phyloP scores from a whole-genome alignment of 1,140 invertebrate species.

The Drosophila bifasciata region DNA sequence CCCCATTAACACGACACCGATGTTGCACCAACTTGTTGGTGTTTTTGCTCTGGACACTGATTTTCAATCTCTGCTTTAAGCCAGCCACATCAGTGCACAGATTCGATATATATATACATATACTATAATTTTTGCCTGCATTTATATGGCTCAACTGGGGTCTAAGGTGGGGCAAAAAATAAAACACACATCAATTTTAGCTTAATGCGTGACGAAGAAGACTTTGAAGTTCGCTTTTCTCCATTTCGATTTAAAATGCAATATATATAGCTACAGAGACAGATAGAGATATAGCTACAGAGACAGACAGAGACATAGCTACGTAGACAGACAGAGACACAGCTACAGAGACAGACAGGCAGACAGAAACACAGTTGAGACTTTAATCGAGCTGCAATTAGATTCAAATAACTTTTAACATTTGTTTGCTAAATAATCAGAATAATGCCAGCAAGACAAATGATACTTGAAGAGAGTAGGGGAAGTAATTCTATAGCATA shows the following conservation, averaged over 20 bases:
- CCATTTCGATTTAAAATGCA: constrained; percentile 9
- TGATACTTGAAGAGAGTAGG: no score
- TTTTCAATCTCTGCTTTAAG: constrained; percentile 32
- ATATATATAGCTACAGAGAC: no score
- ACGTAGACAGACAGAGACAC: no score
- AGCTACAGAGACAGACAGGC: no score
- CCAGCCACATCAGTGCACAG: background rate
- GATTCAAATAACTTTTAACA: constrained; percentile 7
- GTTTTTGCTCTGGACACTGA: constrained; percentile 1
- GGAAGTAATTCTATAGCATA: constrained; percentile 19
- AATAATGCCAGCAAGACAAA: background rate
- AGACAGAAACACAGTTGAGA: background rate
- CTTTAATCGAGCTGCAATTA: constrained; percentile 14
- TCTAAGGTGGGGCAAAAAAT: no score
- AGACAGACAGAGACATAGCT: no score
- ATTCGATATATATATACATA: constrained; percentile 1
- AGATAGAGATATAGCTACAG: no score
- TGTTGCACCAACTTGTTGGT: constrained; percentile 37
- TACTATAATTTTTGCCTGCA: constrained; percentile 3
- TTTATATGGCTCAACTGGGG: background rate
- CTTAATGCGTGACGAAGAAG: background rate
- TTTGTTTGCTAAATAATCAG: constrained; percentile 39
- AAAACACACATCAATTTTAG: no score
- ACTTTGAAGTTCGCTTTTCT: background rate
- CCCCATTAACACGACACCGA: constrained; percentile 44